Conservation (phyloP, 2,797 vertebrate genomes). For the Glyptemys insculpta region DNA sequence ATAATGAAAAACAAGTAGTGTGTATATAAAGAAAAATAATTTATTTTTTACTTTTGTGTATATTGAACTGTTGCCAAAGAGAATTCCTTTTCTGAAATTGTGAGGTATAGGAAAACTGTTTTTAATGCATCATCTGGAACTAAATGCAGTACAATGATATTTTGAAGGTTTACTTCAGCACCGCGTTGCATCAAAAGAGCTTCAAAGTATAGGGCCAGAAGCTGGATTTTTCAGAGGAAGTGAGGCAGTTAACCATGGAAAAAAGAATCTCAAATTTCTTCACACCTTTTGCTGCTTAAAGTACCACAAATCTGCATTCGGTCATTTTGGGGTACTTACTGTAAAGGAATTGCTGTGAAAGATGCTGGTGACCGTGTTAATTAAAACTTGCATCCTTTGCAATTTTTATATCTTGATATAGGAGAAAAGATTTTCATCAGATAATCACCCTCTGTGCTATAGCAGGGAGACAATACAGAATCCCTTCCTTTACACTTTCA, state of each 20-base stretch:
- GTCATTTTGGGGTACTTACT: not conserved
- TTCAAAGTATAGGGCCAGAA: not conserved
- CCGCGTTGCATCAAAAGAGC: not conserved
- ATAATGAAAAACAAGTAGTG: not conserved
- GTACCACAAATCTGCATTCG: not conserved
- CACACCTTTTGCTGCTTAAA: not conserved
- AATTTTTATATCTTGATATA: not conserved
- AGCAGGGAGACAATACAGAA: not conserved
- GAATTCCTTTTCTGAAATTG: not conserved
- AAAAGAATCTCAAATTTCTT: not conserved
- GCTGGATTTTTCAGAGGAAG: not conserved
- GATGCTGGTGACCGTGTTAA: not conserved
- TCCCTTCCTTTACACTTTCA: not conserved
- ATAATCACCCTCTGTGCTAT: not conserved
- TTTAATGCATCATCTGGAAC: not conserved
- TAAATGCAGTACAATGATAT: not conserved
- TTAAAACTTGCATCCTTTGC: fast-evolving
- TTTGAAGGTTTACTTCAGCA: not conserved
- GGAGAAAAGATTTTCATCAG: not conserved
- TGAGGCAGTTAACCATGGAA: fast-evolving
- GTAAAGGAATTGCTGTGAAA: not conserved
- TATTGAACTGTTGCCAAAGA: not conserved
- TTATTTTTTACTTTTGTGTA: not conserved
- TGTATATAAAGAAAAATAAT: not conserved
- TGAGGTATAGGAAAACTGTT: not conserved